These are phyloP conservation scores for pig (Sus scrofa) DNA, from an alignment of 2,113 vertebrate species.

Conservation along the genomic window DNA sequence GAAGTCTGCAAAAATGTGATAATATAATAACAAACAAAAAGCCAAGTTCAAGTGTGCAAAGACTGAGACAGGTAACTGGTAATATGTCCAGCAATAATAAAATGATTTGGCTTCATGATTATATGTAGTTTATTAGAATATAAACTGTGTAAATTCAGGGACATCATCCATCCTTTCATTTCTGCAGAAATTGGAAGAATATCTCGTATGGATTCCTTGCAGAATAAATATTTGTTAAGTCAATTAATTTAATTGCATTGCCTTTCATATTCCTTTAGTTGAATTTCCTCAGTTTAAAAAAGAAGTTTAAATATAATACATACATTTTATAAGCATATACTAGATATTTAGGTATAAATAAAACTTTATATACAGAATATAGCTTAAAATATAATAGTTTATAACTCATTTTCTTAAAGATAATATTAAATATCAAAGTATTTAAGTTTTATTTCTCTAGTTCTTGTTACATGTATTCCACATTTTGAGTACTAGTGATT, in stretches of 20 bases:
- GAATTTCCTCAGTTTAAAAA: neutral
- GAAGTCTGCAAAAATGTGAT: neutral
- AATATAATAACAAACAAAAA: neutral
- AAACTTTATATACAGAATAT: neutral
- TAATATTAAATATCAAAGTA: constrained; percentile 11
- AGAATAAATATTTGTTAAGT: neutral
- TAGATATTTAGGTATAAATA: neutral
- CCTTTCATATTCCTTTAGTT: neutral
- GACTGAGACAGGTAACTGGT: neutral
- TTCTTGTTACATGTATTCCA: constrained; percentile 5
- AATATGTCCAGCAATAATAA: neutral
- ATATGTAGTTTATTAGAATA: neutral
- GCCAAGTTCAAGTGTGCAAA: neutral
- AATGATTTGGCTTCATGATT: neutral
- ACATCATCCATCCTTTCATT: neutral
- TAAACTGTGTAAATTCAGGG: neutral
- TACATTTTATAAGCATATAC: neutral
- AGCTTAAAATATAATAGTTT: constrained; percentile 13
- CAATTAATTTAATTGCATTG: neutral
- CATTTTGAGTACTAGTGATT: neutral
- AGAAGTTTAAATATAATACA: neutral
- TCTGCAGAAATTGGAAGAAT: constrained; percentile 2
- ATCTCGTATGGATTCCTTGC: neutral
- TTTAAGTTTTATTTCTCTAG: constrained; percentile 25
- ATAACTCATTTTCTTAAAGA: neutral